Evolutionary conservation across 1,140 invertebrate species (phyloP).

Genomic region (Trichonephila inaurata): DNA sequence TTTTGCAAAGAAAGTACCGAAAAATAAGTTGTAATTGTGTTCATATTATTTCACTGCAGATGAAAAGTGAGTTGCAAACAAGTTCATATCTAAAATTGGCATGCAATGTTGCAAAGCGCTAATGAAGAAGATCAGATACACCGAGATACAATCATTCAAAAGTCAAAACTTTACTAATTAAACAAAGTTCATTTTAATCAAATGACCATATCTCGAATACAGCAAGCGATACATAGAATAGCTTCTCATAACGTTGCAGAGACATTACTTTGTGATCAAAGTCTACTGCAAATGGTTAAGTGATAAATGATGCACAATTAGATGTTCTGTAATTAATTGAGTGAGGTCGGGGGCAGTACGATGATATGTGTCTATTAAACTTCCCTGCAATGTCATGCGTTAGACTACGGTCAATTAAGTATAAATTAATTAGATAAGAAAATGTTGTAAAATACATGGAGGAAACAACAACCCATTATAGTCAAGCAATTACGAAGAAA

Average conservation of each 20-base stretch:
- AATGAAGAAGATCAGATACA: constrained; percentile 17
- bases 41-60: no score
- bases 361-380: constrained; percentile 72
- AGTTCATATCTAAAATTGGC: no score
- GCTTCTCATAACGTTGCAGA: constrained; percentile 15
- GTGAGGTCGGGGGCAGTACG: constrained; percentile 37
- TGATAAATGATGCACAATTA: constrained; percentile 71
- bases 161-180: neutral
- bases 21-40: no score
- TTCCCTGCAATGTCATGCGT: constrained; percentile 54
- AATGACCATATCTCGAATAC: constrained; percentile 5
- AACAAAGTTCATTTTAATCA: constrained; percentile 41
- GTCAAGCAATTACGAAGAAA: constrained; percentile 41
- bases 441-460: constrained; percentile 41
- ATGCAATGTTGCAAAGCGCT: neutral
- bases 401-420: constrained; percentile 64
- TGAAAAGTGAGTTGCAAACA: no score
- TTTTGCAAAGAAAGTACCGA: no score
- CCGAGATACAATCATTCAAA: neutral
- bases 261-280: constrained; percentile 71
- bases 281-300: constrained; percentile 63
- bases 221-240: constrained; percentile 42
- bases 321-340: constrained; percentile 68
- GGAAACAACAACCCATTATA: constrained; percentile 27
- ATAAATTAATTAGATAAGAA: constrained; percentile 71